A percentile compares a stretch with the other conserved stretches of the same genome.
These are phyloP conservation scores for Platanista minor DNA, from an alignment of 2,113 vertebrate species.

Conservation along the genomic window DNA sequence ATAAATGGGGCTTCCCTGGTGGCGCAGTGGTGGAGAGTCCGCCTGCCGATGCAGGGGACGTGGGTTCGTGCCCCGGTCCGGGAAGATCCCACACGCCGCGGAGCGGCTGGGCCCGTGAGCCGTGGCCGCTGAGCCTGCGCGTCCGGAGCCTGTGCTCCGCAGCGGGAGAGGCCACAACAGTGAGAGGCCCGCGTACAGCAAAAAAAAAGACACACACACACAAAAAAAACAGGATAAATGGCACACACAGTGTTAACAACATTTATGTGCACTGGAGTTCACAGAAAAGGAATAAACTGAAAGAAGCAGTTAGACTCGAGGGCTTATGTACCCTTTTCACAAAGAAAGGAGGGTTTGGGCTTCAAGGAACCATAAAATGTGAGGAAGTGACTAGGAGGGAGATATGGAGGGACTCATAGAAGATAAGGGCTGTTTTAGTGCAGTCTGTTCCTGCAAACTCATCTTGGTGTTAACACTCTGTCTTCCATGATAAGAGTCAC, in stretches of 20 bases:
- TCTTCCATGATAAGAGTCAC: neutral
- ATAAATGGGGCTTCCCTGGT: too few relatives aligned
- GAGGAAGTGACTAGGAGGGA: neutral
- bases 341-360: neutral
- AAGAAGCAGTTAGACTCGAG: neutral
- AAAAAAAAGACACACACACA: too few relatives aligned
- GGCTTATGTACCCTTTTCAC: neutral
- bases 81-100: too few relatives aligned
- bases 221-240: neutral
- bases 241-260: neutral
- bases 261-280: neutral
- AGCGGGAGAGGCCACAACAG: too few relatives aligned
- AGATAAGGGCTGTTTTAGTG: neutral
- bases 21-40: too few relatives aligned
- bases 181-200: too few relatives aligned
- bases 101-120: too few relatives aligned
- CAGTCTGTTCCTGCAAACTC: neutral
- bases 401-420: neutral
- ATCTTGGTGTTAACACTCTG: neutral
- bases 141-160: too few relatives aligned
- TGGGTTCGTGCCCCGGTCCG: too few relatives aligned
- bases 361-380: neutral
- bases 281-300: neutral
- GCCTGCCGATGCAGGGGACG: too few relatives aligned
- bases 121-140: too few relatives aligned